These are phyloP conservation scores for Ophion slaviceki DNA, from an alignment of 2,888 invertebrate species.

Conservation along the genomic window DNA sequence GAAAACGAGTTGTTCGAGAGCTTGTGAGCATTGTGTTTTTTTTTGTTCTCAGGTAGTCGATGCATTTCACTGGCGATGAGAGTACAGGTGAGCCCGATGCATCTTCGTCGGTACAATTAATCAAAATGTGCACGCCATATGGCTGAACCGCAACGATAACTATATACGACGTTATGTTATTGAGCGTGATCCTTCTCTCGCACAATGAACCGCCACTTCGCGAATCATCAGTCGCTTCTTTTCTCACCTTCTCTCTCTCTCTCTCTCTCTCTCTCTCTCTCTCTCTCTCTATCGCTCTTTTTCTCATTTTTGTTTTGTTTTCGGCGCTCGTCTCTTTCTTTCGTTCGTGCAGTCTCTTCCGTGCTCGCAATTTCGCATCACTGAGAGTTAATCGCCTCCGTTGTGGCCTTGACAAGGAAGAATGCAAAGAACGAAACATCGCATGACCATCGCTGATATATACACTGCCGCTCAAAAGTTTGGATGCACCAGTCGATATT, in stretches of 20 bases:
- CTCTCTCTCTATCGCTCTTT: not conserved
- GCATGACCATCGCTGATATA: not conserved
- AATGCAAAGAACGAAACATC: slow-evolving; percentile 52
- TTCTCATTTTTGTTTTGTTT: slow-evolving; percentile 16
- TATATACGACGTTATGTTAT: slow-evolving; percentile 53
- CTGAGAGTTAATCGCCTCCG: slow-evolving; percentile 59
- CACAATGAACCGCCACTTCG: slow-evolving; percentile 55
- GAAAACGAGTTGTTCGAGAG: slow-evolving; percentile 18
- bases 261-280: not conserved
- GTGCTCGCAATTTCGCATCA: slow-evolving; percentile 61
- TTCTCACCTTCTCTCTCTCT: slow-evolving; percentile 16
- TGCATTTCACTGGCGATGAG: not conserved
- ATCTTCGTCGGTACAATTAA: slow-evolving; percentile 70
- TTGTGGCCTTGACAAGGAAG: slow-evolving; percentile 56
- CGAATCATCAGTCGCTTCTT: slow-evolving; percentile 50
- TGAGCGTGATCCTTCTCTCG: slow-evolving; percentile 47
- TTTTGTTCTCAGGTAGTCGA: slow-evolving; percentile 24
- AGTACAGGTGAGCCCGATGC: slow-evolving; percentile 69
- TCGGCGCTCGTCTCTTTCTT: slow-evolving; percentile 18
- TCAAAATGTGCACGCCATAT: slow-evolving; percentile 75
- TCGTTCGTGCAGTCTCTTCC: slow-evolving; percentile 42
- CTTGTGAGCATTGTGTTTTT: not conserved
- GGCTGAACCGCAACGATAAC: slow-evolving; percentile 69
- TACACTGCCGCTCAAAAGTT: not conserved
- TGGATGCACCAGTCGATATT: no score